These are phyloP conservation scores for Trachurus trachurus DNA, from an alignment of 2,797 vertebrate species.

Conservation along the genomic window DNA sequence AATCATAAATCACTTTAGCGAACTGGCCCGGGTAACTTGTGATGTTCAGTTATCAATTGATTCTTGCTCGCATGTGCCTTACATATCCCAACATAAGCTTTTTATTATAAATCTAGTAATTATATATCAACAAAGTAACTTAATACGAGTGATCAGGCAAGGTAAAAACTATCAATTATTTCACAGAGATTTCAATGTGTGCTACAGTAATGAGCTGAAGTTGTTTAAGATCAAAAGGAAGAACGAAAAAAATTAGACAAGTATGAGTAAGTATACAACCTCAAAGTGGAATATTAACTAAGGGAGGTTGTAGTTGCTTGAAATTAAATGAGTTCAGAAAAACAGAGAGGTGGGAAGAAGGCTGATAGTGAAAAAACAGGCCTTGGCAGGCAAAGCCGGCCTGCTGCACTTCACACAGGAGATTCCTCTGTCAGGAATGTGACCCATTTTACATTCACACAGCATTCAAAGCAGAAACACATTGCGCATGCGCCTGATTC, in stretches of 20 bases:
- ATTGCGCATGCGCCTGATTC: slow-evolving; percentile 74
- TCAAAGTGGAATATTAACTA: not conserved
- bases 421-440: slow-evolving; percentile 85
- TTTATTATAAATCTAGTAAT: slow-evolving; percentile 1
- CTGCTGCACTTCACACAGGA: slow-evolving; percentile 78
- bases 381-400: slow-evolving; percentile 79
- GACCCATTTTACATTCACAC: slow-evolving; percentile 86
- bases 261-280: not conserved
- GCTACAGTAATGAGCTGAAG: not conserved
- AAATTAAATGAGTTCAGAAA: slow-evolving; percentile 5
- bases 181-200: not conserved
- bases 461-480: slow-evolving; percentile 69
- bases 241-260: not conserved
- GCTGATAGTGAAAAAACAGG: slow-evolving; percentile 67
- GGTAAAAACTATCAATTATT: not conserved
- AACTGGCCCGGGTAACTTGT: not conserved
- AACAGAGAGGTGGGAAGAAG: slow-evolving; percentile 39
- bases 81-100: not conserved
- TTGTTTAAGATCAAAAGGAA: not conserved
- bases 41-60: not conserved
- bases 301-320: not conserved
- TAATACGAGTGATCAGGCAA: not conserved
- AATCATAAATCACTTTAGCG: not conserved
- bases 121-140: not conserved
- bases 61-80: not conserved